Percentiles rank a stretch among this genome's conserved stretches.
Evolutionary conservation across 2,797 vertebrate genomes (phyloP).

Genomic region (Eupleurogrammus muticus): DNA sequence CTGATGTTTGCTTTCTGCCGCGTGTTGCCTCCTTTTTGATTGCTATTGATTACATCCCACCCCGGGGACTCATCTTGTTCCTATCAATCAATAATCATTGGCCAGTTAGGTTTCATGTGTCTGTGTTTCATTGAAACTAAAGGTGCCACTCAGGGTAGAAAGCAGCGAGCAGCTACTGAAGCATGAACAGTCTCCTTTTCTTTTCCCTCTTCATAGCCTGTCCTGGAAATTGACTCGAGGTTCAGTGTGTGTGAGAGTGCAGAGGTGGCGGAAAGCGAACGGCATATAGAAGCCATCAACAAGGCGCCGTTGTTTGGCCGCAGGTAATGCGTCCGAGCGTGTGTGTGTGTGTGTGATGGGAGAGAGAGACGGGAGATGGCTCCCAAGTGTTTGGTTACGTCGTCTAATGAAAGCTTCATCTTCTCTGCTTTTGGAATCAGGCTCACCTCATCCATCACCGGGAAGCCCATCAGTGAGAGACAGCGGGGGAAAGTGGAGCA

Average conservation of each 20-base stretch:
- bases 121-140: constrained; percentile 22
- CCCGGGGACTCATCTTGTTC: constrained; percentile 5
- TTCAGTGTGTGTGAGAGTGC: constrained; percentile 50
- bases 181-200: constrained; percentile 31
- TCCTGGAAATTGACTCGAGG: constrained; percentile 54
- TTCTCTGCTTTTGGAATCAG: constrained; percentile 47
- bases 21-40: not conserved
- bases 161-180: constrained; percentile 35
- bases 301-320: constrained; percentile 48
- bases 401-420: constrained; percentile 68
- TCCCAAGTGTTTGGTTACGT: constrained; percentile 52
- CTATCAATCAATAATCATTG: constrained; percentile 36
- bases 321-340: constrained; percentile 53
- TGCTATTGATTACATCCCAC: constrained; percentile 8
- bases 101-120: constrained; percentile 11
- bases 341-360: too few species aligned
- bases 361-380: constrained; percentile 41
- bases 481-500: constrained; percentile 16
- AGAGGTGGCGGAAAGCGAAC: constrained; percentile 48
- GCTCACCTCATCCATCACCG: constrained; percentile 68
- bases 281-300: constrained; percentile 51
- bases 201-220: constrained; percentile 21
- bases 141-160: constrained; percentile 20
- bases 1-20: not conserved
- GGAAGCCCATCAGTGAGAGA: constrained; percentile 34